Evolutionary conservation across 2,797 vertebrate genomes (phyloP).

Genomic region (Acestrorhynchus altus): DNA sequence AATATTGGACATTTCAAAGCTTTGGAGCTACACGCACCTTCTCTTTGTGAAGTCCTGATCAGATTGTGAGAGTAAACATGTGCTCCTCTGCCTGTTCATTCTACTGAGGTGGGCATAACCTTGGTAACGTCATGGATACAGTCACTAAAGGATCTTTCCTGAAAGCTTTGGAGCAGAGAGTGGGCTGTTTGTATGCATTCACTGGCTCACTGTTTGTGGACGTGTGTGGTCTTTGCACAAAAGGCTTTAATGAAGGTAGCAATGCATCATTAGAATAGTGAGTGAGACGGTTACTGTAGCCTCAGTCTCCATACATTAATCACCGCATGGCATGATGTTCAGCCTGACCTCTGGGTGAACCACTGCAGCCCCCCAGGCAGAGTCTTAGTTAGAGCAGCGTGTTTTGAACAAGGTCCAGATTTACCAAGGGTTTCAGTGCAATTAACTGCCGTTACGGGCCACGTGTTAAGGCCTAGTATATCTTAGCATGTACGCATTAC

Average conservation of each 20-base stretch:
- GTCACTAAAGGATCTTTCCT: constrained; percentile 31
- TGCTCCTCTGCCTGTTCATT: constrained; percentile 22
- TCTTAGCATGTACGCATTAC: neutral
- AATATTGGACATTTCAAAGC: neutral
- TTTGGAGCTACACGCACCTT: neutral
- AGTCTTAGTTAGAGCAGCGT: constrained; percentile 9
- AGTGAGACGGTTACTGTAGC: constrained; percentile 2
- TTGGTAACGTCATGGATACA: constrained; percentile 28
- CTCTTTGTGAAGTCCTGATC: neutral
- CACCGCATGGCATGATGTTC: constrained; percentile 17
- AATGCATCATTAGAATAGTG: constrained; percentile 7
- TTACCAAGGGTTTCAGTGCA: constrained; percentile 23
- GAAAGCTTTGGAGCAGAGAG: constrained; percentile 28
- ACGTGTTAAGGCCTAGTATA: constrained; percentile 4
- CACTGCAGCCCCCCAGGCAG: neutral
- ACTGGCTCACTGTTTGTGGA: constrained; percentile 27
- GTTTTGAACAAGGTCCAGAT: constrained; percentile 23
- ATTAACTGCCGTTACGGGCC: neutral
- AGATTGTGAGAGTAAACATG: constrained; percentile 29
- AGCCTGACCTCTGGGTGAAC: constrained; percentile 30
- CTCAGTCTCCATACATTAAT: constrained; percentile 13
- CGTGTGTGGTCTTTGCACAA: constrained; percentile 48
- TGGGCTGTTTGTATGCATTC: constrained; percentile 34
- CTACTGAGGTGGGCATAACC: constrained; percentile 35
- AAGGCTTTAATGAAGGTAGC: constrained; percentile 20